Base-by-base conservation (phyloP, 1,140 invertebrate genomes). In the Drosophila asahinai region DNA sequence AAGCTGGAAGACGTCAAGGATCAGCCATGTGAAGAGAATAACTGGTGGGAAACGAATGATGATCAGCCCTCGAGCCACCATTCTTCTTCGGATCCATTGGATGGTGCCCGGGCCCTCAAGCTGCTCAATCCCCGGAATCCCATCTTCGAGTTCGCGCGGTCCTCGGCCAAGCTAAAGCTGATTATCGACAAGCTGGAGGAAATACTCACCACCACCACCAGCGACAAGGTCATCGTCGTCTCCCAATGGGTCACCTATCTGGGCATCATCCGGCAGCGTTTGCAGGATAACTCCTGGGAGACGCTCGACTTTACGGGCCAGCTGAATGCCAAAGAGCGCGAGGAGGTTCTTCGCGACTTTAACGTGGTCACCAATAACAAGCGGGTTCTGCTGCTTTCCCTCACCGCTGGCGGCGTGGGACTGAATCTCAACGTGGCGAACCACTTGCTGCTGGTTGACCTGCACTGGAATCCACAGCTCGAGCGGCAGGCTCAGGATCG, bases 401-500 rank as follows among this genome's bases (percentile, higher is more conserved):
- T 84, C 5, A 70, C 67, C 25, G 79, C 82, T 38, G 81, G 82
- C 25, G 82, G 82, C 15, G 82, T 84, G 33, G 82, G 82, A 3
- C 52, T 84, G 2, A 84, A 84, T 70, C 61, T 84, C 0, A 84
- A 81, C 60, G 83, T 77, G 9, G 82, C 82, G 15, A 84, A 84
- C 42, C 82, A 84, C 57, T 63, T 84, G 60, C 38, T 84, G 2
- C 9, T 84, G 33, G 61, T 82, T 3, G 82, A 84, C 48, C 30
- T 84, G 3, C 82, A 84, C 49, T 84, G 77, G 81, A 84, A 84
- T 65, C 82, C 82, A 5, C 81, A 84, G 30, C 25, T 84, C 9
- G 60, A 86, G 49, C 63, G 61, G 3, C 82, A 84, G 45, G 82
- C 82, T 2, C 82, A 84, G 67, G 82, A 84, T 54, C 81, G 82